phyloP scores from a whole-genome alignment of 2,888 invertebrate species.

The Ashinkailepas kermadecensis region DNA sequence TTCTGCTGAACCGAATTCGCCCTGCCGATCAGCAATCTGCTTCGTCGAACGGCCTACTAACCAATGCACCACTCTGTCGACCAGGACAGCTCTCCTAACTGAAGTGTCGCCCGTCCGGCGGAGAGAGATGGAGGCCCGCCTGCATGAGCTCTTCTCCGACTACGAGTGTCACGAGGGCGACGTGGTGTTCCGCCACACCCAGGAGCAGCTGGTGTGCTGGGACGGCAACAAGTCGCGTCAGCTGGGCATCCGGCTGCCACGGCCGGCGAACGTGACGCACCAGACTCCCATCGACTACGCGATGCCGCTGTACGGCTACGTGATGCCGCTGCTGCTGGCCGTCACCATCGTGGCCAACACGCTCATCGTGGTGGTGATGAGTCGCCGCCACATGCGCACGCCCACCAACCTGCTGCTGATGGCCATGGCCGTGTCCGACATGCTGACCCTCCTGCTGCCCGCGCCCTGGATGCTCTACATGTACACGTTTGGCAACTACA shows the following conservation, averaged over 20 bases:
- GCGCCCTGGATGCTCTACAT: slow-evolving; percentile 87
- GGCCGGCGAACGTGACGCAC: slow-evolving; percentile 43
- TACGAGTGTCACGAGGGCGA: slow-evolving; percentile 2
- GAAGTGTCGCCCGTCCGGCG: too few species aligned
- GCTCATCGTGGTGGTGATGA: slow-evolving; percentile 78
- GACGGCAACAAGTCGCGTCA: neutral
- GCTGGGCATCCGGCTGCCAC: neutral
- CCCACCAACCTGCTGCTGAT: slow-evolving; percentile 84
- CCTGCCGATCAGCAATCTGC: too few species aligned
- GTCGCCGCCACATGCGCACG: slow-evolving; percentile 81
- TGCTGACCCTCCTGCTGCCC: slow-evolving; percentile 83
- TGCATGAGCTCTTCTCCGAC: neutral
- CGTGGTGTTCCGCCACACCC: neutral
- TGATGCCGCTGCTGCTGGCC: slow-evolving; percentile 74
- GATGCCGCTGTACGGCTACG: slow-evolving; percentile 64
- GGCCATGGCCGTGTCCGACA: slow-evolving; percentile 91
- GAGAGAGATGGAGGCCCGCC: neutral
- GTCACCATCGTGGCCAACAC: slow-evolving; percentile 86
- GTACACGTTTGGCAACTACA: slow-evolving; percentile 82
- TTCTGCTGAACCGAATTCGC: too few species aligned
- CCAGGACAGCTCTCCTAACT: too few species aligned
- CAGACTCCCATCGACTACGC: slow-evolving; percentile 59
- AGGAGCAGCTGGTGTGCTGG: neutral
- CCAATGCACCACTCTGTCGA: too few species aligned
- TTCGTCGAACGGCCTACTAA: too few species aligned